Percentiles rank a stretch among this genome's conserved stretches.
Evolutionary conservation across 2,113 vertebrate genomes (phyloP).

Genomic region (Sterrhoptilus dennistouni): DNA sequence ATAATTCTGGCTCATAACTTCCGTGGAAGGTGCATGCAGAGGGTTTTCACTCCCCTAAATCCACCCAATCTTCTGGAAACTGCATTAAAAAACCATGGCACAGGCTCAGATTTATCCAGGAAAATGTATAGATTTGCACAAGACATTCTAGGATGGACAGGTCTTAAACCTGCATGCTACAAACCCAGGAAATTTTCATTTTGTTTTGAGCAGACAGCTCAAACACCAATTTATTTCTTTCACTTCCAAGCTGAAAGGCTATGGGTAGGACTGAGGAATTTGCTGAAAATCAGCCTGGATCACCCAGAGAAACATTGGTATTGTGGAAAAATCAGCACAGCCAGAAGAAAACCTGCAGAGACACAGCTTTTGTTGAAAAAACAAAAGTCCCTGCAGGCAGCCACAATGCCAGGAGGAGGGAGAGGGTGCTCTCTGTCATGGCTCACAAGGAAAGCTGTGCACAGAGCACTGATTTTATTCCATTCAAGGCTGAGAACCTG

Average conservation of each 20-base stretch:
- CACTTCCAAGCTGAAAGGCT: not conserved
- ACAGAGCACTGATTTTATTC: not conserved
- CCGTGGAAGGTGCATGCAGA: not conserved
- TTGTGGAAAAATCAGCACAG: not conserved
- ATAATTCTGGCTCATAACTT: not conserved
- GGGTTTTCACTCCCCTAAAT: not conserved
- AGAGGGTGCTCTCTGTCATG: not conserved
- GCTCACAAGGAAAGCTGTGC: not conserved
- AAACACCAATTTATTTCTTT: not conserved
- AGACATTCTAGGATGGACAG: not conserved
- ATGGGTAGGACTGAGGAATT: not conserved
- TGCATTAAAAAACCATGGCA: not conserved
- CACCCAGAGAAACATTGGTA: not conserved
- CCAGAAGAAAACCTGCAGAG: not conserved
- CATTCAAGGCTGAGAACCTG: not conserved
- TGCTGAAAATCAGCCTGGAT: not conserved
- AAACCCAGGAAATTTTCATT: not conserved
- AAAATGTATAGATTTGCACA: not conserved
- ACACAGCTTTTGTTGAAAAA: not conserved
- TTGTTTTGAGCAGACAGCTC: not conserved
- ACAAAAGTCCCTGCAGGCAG: not conserved
- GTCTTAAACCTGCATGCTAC: not conserved
- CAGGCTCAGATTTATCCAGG: not conserved
- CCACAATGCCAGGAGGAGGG: not conserved
- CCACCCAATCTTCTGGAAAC: not conserved